Evolutionary conservation across 2,888 invertebrate genomes (phyloP).

Genomic region (Chloroclysta siterata): DNA sequence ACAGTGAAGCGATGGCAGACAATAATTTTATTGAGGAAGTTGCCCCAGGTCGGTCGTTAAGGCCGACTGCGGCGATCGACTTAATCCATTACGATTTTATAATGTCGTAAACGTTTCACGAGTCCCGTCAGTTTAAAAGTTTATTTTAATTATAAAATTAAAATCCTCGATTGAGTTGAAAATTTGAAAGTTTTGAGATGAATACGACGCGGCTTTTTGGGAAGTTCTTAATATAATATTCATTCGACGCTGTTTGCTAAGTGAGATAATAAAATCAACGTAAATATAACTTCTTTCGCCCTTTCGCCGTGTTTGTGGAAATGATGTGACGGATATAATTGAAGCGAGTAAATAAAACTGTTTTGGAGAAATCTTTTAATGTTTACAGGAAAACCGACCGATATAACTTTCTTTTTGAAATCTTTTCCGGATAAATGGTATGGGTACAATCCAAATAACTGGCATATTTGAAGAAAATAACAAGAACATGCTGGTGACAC

Average conservation of each 20-base stretch:
- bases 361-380: not conserved
- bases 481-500: too few species aligned
- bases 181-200: slow-evolving; percentile 39
- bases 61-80: slow-evolving; percentile 72
- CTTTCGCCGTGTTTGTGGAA: slow-evolving; percentile 19
- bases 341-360: not conserved
- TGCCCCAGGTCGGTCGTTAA: slow-evolving; percentile 74
- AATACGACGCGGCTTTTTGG: slow-evolving; percentile 32
- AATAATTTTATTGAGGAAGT: slow-evolving; percentile 83
- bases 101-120: slow-evolving; percentile 79
- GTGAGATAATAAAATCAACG: slow-evolving; percentile 39
- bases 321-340: slow-evolving; percentile 13
- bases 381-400: not conserved
- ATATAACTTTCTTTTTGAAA: not conserved
- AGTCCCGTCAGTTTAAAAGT: slow-evolving; percentile 68
- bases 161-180: slow-evolving; percentile 46
- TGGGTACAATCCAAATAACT: too few species aligned
- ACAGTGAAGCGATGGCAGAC: slow-evolving; percentile 55
- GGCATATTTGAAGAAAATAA: too few species aligned
- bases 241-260: slow-evolving; percentile 34
- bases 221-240: slow-evolving; percentile 32
- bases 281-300: slow-evolving; percentile 30
- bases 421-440: not conserved
- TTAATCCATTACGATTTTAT: slow-evolving; percentile 82
- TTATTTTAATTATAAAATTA: slow-evolving; percentile 64